Conservation (phyloP, 2,113 vertebrate genomes). For the Tragelaphus buxtoni region DNA sequence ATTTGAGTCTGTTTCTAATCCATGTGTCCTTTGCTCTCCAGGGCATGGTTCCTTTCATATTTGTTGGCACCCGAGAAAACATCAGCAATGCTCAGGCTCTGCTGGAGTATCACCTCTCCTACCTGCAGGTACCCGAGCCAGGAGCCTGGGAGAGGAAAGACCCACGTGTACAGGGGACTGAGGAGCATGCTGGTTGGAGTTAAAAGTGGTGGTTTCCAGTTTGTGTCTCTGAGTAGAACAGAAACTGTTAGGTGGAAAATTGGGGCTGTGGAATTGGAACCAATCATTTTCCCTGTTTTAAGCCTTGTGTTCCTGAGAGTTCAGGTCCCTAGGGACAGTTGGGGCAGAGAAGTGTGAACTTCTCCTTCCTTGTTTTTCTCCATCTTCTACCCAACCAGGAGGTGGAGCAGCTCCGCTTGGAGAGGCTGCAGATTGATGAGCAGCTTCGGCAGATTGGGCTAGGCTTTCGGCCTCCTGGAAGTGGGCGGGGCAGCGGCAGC, state of each 20-base stretch:
- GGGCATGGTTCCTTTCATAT: slow-evolving; percentile 95
- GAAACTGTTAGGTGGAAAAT: not conserved
- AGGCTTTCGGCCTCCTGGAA: slow-evolving; percentile 84
- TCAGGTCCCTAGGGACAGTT: not conserved
- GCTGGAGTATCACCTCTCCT: slow-evolving; percentile 92
- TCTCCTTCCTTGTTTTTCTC: not conserved
- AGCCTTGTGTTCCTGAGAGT: not conserved
- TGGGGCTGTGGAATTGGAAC: not conserved
- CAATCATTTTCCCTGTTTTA: not conserved
- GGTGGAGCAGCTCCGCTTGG: slow-evolving; percentile 90
- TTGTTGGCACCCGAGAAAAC: slow-evolving; percentile 94
- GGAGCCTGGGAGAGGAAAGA: not conserved
- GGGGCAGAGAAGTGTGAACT: not conserved
- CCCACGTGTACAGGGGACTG: not conserved
- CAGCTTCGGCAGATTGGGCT: slow-evolving; percentile 92
- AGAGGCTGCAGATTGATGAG: slow-evolving; percentile 92
- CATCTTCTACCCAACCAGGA: slow-evolving; percentile 78
- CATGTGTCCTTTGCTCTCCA: slow-evolving; percentile 48
- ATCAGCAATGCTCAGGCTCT: slow-evolving; percentile 94
- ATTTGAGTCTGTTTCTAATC: not conserved
- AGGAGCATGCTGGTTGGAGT: not conserved
- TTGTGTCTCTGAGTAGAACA: not conserved
- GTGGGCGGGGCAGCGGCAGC: slow-evolving; percentile 79
- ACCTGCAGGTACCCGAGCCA: slow-evolving; percentile 85
- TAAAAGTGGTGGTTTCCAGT: not conserved